phyloP scores from a whole-genome alignment of 2,797 vertebrate species.

The Siniperca scherzeri region DNA sequence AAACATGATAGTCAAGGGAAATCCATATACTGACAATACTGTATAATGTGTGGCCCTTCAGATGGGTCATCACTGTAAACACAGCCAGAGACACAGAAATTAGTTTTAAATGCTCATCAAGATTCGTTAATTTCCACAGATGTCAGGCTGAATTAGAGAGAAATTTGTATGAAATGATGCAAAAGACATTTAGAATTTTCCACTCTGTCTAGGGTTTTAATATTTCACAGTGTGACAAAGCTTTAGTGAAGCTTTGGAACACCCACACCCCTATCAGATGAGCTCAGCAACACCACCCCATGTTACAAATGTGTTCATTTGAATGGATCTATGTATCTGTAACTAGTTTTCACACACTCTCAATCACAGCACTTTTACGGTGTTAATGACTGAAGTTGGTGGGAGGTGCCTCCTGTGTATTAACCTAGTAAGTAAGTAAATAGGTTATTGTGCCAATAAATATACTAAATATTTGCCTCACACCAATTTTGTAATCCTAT shows the following conservation, averaged over 20 bases:
- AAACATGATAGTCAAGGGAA: not conserved
- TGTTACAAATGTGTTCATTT: not conserved
- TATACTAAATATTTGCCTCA: not conserved
- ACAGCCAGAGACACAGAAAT: not conserved
- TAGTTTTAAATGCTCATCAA: conserved; percentile 6
- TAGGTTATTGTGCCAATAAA: not conserved
- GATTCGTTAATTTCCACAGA: not conserved
- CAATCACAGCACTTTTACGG: too few species aligned
- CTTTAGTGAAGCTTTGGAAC: not conserved
- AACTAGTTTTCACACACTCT: too few species aligned
- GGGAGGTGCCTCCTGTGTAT: not conserved
- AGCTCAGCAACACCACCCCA: not conserved
- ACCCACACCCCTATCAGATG: not conserved
- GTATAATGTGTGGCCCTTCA: not conserved
- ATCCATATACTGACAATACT: not conserved
- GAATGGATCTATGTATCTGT: not conserved
- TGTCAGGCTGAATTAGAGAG: not conserved
- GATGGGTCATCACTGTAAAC: not conserved
- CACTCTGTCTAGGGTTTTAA: conserved; percentile 2
- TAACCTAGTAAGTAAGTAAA: not conserved
- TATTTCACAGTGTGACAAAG: conserved; percentile 1
- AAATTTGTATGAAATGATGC: not conserved
- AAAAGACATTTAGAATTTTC: not conserved
- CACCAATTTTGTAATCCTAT: not conserved
- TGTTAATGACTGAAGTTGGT: not conserved